Evolutionary conservation across 2,797 vertebrate genomes (phyloP).

Genomic region (Oceanodroma leucorhoa): DNA sequence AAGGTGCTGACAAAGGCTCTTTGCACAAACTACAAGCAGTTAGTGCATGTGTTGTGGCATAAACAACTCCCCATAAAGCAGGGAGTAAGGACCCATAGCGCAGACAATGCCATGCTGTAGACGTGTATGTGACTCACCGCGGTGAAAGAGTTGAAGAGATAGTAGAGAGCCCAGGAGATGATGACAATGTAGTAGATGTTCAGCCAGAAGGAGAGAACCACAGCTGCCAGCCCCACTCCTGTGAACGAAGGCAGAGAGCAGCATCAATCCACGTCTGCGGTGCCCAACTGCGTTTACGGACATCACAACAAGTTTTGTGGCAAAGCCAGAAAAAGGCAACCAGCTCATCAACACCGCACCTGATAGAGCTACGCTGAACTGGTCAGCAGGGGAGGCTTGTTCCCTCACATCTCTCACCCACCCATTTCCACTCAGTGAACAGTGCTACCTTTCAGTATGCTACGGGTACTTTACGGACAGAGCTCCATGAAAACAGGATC

Average conservation of each 20-base stretch:
- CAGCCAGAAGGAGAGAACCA: slow-evolving; percentile 91
- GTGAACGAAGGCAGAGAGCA: neutral
- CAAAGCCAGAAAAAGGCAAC: neutral
- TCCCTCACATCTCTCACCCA: accelerated
- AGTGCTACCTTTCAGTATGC: neutral
- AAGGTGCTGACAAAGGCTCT: neutral
- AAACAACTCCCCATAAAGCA: neutral
- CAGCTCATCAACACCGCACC: neutral
- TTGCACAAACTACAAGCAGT: neutral
- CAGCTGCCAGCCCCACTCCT: slow-evolving; percentile 89
- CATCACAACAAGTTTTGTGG: neutral
- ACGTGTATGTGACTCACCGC: slow-evolving; percentile 65
- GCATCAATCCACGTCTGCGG: neutral
- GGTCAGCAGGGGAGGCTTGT: neutral
- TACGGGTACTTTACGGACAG: neutral
- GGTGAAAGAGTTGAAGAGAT: slow-evolving; percentile 89
- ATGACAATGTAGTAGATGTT: slow-evolving; percentile 95
- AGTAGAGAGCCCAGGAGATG: slow-evolving; percentile 93
- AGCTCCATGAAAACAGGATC: neutral
- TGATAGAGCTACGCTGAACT: neutral
- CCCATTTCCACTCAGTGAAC: neutral
- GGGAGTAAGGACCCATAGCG: neutral
- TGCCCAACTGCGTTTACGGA: accelerated
- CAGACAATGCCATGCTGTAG: neutral
- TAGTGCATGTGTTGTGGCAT: neutral